Conservation (phyloP, 2,113 vertebrate species). For the Oryzias woworae region DNA sequence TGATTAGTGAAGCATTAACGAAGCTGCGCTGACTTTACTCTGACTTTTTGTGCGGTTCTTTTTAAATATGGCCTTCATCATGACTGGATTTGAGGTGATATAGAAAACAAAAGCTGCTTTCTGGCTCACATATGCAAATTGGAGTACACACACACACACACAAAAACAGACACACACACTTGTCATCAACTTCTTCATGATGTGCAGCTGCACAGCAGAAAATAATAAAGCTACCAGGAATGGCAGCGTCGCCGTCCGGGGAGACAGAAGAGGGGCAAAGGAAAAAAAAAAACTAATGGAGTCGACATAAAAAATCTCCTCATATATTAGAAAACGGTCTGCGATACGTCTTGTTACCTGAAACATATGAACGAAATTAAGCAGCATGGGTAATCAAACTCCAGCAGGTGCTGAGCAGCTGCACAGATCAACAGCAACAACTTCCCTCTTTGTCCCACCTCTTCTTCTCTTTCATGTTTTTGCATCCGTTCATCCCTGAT, state of each 20-base stretch:
- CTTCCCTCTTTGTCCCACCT: too few species aligned
- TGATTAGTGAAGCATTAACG: conserved; percentile 76
- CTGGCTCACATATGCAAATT: background rate
- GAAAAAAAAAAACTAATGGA: background rate
- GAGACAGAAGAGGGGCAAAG: conserved; percentile 26
- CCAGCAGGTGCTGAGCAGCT: background rate
- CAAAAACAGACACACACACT: conserved; percentile 1
- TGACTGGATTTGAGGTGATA: background rate
- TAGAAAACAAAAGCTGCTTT: conserved; percentile 1
- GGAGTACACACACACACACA: background rate
- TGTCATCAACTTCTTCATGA: conserved; percentile 51
- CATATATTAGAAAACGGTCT: background rate
- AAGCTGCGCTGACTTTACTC: conserved; percentile 41
- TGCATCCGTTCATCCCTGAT: too few species aligned
- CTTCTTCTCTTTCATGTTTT: too few species aligned
- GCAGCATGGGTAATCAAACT: background rate
- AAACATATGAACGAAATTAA: background rate
- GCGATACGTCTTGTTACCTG: too few species aligned
- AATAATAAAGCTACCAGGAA: conserved; percentile 69
- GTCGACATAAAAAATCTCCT: background rate
- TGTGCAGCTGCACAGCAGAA: conserved; percentile 72
- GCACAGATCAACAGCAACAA: too few species aligned
- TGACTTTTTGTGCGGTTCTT: background rate
- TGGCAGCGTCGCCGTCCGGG: conserved; percentile 40
- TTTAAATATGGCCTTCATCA: too few species aligned